phyloP scores from a whole-genome alignment of 64 coral and sea anemone genomes.

The Exaiptasia diaphana region DNA sequence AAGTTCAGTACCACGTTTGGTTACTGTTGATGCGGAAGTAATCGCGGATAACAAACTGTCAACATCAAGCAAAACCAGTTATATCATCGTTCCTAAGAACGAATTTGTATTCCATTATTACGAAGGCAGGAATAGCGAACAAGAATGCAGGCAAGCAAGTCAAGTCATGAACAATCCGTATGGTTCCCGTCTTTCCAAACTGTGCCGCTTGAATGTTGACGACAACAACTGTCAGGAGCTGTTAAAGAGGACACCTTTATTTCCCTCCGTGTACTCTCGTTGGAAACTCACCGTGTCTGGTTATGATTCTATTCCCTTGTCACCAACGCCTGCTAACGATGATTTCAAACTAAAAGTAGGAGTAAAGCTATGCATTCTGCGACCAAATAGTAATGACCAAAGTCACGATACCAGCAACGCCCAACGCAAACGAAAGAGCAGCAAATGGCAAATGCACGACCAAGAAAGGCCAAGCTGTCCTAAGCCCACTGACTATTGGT shows the following conservation, averaged over 20 bases:
- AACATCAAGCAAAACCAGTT: not conserved
- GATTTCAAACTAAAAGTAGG: conserved; percentile 14
- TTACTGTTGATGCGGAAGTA: not conserved
- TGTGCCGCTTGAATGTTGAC: conserved; percentile 8
- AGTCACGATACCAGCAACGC: not conserved
- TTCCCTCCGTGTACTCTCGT: conserved; percentile 3
- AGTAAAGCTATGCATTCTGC: conserved; percentile 15
- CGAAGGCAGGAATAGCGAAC: not conserved
- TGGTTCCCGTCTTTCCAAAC: not conserved
- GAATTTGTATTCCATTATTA: not conserved
- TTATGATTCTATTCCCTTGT: not conserved
- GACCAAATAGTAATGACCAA: not conserved
- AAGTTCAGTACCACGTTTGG: not conserved
- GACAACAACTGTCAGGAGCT: conserved; percentile 26
- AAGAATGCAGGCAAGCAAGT: conserved; percentile 7
- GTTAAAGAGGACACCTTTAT: conserved; percentile 4
- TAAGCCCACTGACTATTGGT: not conserved
- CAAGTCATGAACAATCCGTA: conserved; percentile 3
- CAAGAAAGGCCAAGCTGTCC: not conserved
- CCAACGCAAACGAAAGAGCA: not conserved
- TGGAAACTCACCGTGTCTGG: not conserved
- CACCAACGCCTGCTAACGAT: not conserved
- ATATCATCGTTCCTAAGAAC: not conserved
- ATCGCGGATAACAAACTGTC: not conserved
- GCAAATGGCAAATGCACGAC: not conserved